phyloP scores from a whole-genome alignment of 2,113 vertebrate genomes.

The Halcyon malimbica region DNA sequence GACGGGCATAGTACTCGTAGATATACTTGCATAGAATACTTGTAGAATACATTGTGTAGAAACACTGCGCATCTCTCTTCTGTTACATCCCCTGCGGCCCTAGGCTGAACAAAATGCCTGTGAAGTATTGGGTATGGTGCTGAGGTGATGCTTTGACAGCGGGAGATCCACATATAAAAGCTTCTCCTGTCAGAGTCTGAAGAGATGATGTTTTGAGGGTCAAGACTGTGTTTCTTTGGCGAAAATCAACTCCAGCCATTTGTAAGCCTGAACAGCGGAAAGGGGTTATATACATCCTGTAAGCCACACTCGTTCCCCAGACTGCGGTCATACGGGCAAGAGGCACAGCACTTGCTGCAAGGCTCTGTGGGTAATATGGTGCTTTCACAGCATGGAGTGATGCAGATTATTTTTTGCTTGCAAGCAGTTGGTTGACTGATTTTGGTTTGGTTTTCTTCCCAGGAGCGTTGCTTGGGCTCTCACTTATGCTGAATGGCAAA shows the following conservation, averaged over 20 bases:
- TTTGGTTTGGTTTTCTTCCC: neutral
- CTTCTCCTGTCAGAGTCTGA: neutral
- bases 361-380: neutral
- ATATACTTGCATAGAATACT: no score
- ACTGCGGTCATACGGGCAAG: neutral
- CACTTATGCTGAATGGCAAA: constrained; percentile 90
- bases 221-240: neutral
- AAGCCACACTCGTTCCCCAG: neutral
- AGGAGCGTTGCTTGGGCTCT: constrained; percentile 91
- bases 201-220: neutral
- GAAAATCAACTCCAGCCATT: neutral
- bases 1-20: neutral
- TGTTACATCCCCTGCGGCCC: neutral
- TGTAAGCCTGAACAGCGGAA: neutral
- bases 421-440: neutral
- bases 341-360: neutral
- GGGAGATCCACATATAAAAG: neutral
- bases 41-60: neutral
- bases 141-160: neutral
- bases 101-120: neutral
- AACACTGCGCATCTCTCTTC: rapidly evolving
- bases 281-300: neutral
- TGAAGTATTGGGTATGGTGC: neutral
- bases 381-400: neutral
- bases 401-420: neutral